Evolutionary conservation across 2,888 invertebrate genomes (phyloP), one percentile per base, ranked within the genome.

Genomic region (Pedicia rivosa): DNA sequence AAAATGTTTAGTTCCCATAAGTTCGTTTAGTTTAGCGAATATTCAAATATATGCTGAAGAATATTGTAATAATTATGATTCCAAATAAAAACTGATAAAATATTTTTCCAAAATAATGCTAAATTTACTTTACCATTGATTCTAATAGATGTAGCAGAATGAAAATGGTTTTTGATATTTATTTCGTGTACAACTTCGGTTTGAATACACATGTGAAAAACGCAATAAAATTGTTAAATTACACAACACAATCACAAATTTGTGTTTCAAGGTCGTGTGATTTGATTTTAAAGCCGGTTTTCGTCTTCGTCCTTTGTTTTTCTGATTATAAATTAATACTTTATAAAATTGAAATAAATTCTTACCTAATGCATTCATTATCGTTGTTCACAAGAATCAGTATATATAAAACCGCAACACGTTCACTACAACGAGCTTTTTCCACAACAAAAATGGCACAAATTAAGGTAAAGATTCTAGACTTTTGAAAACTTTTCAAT

Each of bases 391-490:
- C 27, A 27, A 27, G 27, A 12, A 27, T n/a, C 7, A 10, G 27
- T 13, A 12, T 27, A 4, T 3, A 12, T n/a, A 27, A 6, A 7
- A 27, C 13, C 10, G 12, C 27, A 4, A 4, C 10, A 12, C 6
- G 10, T 12, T 27, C 12, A 35, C 25, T 16, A 16, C 22, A 17
- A 17, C 29, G 37, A 15, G 30, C 35, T 39, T 47, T 57, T 40
- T 56, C 57, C 39, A 52, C 47, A 46, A 51, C 44, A 41, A 49
- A 47, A 44, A 60, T 60, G 60, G 56, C 50, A 37, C 48, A 48
- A 32, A 47, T 60, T 34, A 56, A 59, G 52, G 59, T 59, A 46
- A 41, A 51, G 45, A 17, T 15, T 10, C 13, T 14, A 8, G 19
- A 13, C 12, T n/a, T 16, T 28, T 28, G 15, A 13, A 14, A 13